These are phyloP conservation scores for Rhaphigaster nebulosa DNA, from an alignment of 2,888 invertebrate species.

Conservation along the genomic window DNA sequence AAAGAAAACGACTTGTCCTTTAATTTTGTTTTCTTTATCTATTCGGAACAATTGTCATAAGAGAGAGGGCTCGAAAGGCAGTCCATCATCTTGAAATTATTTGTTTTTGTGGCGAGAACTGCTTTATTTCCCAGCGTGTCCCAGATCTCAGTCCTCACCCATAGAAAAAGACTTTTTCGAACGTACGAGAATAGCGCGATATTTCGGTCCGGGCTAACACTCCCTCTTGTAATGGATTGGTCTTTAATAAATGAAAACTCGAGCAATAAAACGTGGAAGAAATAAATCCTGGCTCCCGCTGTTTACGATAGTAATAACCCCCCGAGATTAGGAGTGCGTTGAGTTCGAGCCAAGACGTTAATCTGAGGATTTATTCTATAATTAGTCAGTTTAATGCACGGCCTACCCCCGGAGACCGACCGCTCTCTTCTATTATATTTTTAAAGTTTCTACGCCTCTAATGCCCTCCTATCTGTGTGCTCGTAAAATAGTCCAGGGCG, in stretches of 20 bases:
- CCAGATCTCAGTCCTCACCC: not conserved
- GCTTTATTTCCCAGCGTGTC: slow-evolving; percentile 1
- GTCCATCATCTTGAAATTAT: slow-evolving; percentile 20
- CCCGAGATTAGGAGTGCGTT: slow-evolving; percentile 54
- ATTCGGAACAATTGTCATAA: not conserved
- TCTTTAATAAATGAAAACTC: slow-evolving; percentile 60
- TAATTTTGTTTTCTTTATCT: not conserved
- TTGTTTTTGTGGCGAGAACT: slow-evolving; percentile 12
- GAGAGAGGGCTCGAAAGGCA: not conserved
- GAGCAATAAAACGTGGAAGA: slow-evolving; percentile 55
- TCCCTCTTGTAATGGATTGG: slow-evolving; percentile 55
- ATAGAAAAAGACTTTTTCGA: slow-evolving; percentile 37
- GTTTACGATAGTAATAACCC: slow-evolving; percentile 59
- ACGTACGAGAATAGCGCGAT: slow-evolving; percentile 39
- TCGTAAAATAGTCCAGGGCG: not conserved
- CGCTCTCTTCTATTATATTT: slow-evolving; percentile 39
- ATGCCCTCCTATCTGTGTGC: slow-evolving; percentile 28
- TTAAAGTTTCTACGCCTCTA: slow-evolving; percentile 37
- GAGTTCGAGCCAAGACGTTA: slow-evolving; percentile 57
- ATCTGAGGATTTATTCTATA: slow-evolving; percentile 56
- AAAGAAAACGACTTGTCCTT: not conserved
- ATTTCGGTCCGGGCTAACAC: slow-evolving; percentile 30
- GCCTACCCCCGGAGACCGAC: slow-evolving; percentile 32
- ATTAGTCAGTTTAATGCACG: slow-evolving; percentile 58
- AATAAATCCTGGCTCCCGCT: slow-evolving; percentile 52